Evolutionary conservation across 2,113 vertebrate genomes (phyloP).

Genomic region (Petrocephalus microphthalmus): DNA sequence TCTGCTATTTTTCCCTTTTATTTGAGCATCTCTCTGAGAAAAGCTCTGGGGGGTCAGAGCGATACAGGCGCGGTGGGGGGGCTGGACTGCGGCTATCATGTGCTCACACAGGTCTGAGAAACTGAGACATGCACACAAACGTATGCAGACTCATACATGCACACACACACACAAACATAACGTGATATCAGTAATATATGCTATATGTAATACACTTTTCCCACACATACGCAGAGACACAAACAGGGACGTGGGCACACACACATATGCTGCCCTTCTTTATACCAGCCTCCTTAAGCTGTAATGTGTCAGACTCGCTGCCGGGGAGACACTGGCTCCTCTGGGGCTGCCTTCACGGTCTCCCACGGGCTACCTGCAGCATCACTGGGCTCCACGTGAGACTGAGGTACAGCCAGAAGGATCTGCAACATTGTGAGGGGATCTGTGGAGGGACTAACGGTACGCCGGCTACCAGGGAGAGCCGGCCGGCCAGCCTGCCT

Average conservation of each 20-base stretch:
- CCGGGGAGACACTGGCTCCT: not conserved
- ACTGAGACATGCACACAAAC: not conserved
- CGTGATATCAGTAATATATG: not conserved
- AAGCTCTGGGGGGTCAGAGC: not conserved
- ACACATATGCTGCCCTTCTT: not conserved
- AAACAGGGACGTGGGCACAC: not conserved
- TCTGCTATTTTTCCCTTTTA: not conserved
- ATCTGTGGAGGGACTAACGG: not conserved
- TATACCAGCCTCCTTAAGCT: not conserved
- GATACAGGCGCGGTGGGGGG: not conserved
- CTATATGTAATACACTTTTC: not conserved
- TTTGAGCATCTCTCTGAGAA: not conserved
- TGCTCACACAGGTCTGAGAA: not conserved
- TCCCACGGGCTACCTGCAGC: not conserved
- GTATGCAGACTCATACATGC: not conserved
- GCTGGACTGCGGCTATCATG: not conserved
- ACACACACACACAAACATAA: not conserved
- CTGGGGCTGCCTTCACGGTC: not conserved
- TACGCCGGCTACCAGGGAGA: not conserved
- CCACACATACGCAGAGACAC: not conserved
- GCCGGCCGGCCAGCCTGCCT: not conserved
- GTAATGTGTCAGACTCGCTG: not conserved
- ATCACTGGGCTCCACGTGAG: not conserved
- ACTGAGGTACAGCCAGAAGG: not conserved
- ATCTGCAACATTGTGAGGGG: not conserved